Evolutionary conservation across 1,140 invertebrate genomes (phyloP).

Genomic region (Hycleus cichorii): DNA sequence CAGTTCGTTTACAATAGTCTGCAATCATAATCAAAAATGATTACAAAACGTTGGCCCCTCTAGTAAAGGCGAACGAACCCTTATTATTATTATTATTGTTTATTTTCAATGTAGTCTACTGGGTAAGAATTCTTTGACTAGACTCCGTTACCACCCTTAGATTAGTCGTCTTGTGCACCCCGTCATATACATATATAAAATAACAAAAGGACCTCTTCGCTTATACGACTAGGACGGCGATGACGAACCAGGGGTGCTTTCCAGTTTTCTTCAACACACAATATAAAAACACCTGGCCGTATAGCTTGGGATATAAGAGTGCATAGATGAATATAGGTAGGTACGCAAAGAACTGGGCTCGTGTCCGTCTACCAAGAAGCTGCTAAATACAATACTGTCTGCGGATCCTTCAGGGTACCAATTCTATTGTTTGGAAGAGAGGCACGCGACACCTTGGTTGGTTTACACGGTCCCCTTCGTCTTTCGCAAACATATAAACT

Average conservation of each 20-base stretch:
- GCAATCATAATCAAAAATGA: slow-evolving; percentile 21
- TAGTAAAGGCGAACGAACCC: no score
- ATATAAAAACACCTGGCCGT: slow-evolving; percentile 12
- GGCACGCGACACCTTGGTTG: slow-evolving; percentile 7
- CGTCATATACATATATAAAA: background rate
- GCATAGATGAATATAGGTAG: no score
- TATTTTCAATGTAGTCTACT: no score
- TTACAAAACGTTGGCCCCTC: background rate
- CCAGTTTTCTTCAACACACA: slow-evolving; percentile 4
- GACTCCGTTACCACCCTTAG: slow-evolving; percentile 12
- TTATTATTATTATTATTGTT: no score
- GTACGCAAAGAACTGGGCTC: slow-evolving; percentile 1
- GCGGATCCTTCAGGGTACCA: slow-evolving; percentile 1
- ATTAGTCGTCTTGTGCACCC: slow-evolving; percentile 13
- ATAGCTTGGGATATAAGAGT: no score
- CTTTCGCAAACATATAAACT: slow-evolving; percentile 1
- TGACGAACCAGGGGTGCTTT: slow-evolving; percentile 4
- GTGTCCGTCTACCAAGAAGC: slow-evolving; percentile 15
- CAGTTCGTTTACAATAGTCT: slow-evolving; percentile 19
- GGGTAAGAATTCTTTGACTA: no score
- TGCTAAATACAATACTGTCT: slow-evolving; percentile 23
- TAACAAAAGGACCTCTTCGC: slow-evolving; percentile 1
- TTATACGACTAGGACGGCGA: no score
- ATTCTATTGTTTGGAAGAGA: slow-evolving; percentile 11
- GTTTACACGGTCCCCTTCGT: no score